Evolutionary conservation across 2,113 vertebrate species (phyloP), one percentile per base, ranked within the genome.

Genomic region (Casuarius casuarius): DNA sequence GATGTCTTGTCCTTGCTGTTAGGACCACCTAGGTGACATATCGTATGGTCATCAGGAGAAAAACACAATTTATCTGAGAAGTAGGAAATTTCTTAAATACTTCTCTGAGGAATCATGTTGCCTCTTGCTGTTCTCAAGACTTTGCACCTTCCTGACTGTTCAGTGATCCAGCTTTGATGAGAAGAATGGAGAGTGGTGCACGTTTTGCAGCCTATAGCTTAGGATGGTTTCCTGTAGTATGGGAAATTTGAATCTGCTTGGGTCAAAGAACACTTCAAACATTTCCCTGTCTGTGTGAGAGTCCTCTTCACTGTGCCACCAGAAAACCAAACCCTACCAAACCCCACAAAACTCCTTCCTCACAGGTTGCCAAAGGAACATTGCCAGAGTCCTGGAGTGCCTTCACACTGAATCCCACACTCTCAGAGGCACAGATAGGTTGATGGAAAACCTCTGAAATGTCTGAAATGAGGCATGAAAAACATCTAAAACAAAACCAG

Each of bases 321-420:
- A 25, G 21, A 48, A 71, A 52, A 35, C 25, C 58, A 59, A 42
- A 26, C 5, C 9, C 31, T 4, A 12, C 40, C 7, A 77, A 48
- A 66, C 19, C 9, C 31, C 5, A 12, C 40, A 6, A 77, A 48
- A 66, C 22, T 4, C 9, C 14, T 6, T 7, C 4, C 8, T 65
- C 11, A 9, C 14, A 33, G n/a, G 33, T 52, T 68, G 4, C 22
- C 7, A 12, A 78, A 68, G 17, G 72, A 93, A 18, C 0, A 0
- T 19, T 46, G 3, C 15, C 11, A 7, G 42, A 73, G 8, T 42
- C n/a, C 40, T n/a, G 16, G 14, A 74, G 9, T 51, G 22, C 12
- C 26, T 62, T 78, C 52, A 56, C 52, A 18, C 21, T 33, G 25
- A 77, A 44, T 62, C 16, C 40, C 29, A 31, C 46, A n/a, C 13